Evolutionary conservation across 2,888 invertebrate species (phyloP).

Genomic region (Trichogramma dendrolimi): DNA sequence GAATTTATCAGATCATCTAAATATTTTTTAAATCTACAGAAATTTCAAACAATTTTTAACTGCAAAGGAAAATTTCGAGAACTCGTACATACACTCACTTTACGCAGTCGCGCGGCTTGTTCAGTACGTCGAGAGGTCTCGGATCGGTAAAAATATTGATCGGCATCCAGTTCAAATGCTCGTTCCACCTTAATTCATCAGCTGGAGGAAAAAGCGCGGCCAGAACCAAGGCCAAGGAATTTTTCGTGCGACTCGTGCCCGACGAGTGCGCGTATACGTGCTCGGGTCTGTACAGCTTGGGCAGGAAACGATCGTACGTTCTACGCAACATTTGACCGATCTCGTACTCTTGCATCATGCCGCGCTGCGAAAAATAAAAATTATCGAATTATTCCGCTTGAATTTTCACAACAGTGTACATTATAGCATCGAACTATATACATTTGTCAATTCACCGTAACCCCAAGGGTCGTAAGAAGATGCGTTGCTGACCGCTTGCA

Average conservation of each 20-base stretch:
- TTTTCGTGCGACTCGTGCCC: conserved; percentile 34
- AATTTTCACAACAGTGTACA: neutral
- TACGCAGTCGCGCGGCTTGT: conserved; percentile 26
- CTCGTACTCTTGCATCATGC: conserved; percentile 35
- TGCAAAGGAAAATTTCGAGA: no score
- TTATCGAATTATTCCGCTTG: neutral
- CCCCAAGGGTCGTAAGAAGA: conserved; percentile 56
- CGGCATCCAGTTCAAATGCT: conserved; percentile 32
- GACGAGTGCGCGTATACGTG: conserved; percentile 35
- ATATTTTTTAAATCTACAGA: no score
- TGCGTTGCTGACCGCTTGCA: conserved; percentile 40
- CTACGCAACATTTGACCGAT: conserved; percentile 34
- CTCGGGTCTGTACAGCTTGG: conserved; percentile 27
- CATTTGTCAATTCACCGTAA: conserved; percentile 57
- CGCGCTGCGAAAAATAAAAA: conserved; percentile 28
- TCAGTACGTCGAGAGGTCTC: conserved; percentile 30
- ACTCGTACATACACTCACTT: no score
- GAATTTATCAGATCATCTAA: conserved; percentile 6
- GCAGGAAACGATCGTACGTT: conserved; percentile 34
- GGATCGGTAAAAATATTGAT: conserved; percentile 34
- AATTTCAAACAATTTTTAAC: no score
- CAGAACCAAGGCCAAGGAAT: conserved; percentile 35
- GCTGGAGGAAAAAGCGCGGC: conserved; percentile 35
- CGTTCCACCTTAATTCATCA: conserved; percentile 30
- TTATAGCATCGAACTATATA: conserved; percentile 32